Evolutionary conservation across 1,140 invertebrate genomes (phyloP).

Genomic region (Heterodera schachtii): DNA sequence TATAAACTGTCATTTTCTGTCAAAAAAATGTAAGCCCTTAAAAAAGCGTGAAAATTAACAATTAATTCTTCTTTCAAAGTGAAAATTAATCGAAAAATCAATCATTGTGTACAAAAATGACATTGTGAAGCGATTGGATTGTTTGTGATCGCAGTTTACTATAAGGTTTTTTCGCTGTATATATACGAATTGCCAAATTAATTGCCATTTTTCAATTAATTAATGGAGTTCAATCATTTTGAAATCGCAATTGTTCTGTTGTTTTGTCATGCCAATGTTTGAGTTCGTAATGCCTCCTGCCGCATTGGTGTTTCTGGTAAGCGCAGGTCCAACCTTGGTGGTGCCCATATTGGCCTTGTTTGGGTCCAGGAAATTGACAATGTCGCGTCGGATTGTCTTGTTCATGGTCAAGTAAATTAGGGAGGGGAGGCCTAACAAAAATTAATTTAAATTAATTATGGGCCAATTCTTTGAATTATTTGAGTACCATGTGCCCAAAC

Average conservation of each 20-base stretch:
- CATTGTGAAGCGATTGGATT: no score
- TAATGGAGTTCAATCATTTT: not conserved
- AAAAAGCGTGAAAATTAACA: no score
- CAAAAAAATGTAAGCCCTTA: no score
- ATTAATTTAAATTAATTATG: not conserved
- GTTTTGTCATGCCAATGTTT: not conserved
- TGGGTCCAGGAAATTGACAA: conserved; percentile 8
- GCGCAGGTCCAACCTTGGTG: not conserved
- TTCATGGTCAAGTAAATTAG: conserved; percentile 33
- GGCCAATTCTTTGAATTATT: not conserved
- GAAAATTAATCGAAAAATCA: no score
- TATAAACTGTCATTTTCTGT: no score
- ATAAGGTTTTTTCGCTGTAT: no score
- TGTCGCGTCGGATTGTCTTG: conserved; percentile 25
- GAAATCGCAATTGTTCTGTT: not conserved
- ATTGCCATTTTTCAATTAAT: no score
- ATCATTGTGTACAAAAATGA: no score
- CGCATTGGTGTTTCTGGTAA: not conserved
- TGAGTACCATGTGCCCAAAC: conserved; percentile 22
- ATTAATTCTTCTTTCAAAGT: no score
- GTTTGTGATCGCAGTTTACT: no score
- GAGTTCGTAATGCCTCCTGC: not conserved
- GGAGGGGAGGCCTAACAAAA: conserved; percentile 17
- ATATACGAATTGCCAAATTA: no score
- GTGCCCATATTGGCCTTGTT: not conserved